phyloP scores from a whole-genome alignment of 1,140 invertebrate species.

The Megathymus violae region DNA sequence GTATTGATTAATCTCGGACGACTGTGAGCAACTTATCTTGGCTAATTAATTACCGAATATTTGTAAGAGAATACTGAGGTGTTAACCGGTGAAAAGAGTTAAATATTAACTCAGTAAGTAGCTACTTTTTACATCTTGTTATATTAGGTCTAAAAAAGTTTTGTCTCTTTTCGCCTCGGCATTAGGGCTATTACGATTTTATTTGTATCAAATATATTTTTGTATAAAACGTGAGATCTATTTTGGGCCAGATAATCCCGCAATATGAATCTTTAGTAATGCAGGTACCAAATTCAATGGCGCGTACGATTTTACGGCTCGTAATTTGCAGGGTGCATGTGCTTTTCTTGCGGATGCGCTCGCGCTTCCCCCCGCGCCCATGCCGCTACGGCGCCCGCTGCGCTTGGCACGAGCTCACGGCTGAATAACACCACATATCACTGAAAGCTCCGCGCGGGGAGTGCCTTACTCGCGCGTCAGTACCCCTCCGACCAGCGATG shows the following conservation, averaged over 20 bases:
- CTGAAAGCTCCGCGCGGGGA: slow-evolving; percentile 63
- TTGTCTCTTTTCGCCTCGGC: no score
- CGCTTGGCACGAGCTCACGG: slow-evolving; percentile 64
- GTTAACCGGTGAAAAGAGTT: not conserved
- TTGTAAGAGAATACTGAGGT: slow-evolving; percentile 3
- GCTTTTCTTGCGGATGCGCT: slow-evolving; percentile 28
- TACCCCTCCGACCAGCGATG: slow-evolving; percentile 84
- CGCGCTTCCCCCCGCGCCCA: slow-evolving; percentile 26
- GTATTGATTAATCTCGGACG: slow-evolving; percentile 45
- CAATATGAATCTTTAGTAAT: slow-evolving; percentile 26
- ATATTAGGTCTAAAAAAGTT: no score
- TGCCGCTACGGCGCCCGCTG: slow-evolving; percentile 44
- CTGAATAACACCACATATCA: slow-evolving; percentile 51
- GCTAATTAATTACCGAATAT: slow-evolving; percentile 30
- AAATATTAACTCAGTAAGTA: no score
- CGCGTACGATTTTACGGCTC: slow-evolving; percentile 16
- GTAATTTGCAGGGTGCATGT: slow-evolving; percentile 13
- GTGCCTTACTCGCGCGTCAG: slow-evolving; percentile 67
- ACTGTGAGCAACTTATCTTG: slow-evolving; percentile 19
- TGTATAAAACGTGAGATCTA: not conserved
- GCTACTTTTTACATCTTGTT: no score
- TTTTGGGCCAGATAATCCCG: not conserved
- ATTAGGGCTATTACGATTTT: no score
- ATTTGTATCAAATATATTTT: not conserved
- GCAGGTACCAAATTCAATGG: slow-evolving; percentile 18